Evolutionary conservation across 2,113 vertebrate species (phyloP), one percentile per base, ranked within the genome.

Genomic region (Erythrolamprus reginae): DNA sequence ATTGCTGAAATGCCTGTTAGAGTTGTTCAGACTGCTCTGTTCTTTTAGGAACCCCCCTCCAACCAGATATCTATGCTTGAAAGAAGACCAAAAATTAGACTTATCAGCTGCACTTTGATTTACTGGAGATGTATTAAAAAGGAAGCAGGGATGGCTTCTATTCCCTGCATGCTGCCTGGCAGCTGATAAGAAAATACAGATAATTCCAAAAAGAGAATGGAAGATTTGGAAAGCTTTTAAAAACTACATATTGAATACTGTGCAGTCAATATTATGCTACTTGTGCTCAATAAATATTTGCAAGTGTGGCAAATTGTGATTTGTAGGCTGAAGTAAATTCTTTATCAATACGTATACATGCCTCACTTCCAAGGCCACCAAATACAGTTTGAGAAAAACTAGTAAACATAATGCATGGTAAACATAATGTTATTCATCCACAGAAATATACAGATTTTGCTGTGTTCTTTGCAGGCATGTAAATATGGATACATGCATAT

Each of bases 61-160:
- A 91, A 93, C 90, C 70, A 93, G 89, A 21, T 21, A 84, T 28
- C 10, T 70, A 89, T 45, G 1, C 85, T 82, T 92, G 70, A 58
- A 38, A 92, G 50, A 53, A 86, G 88, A 82, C 38, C 53, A 88
- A 90, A 88, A 88, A 86, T 33, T 93, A 93, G 55, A 89, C 50
- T 15, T 8, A 4, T 23, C 3, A 52, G 83, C 92, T 95, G 92
- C 95, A 92, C 93, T 91, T 95, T 93, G 90, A 84, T 92, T 93
- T 91, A 47, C 8, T 91, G 93, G 82, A 52, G 88, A 90, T 65
- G 50, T 24, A 92, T 70, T 83, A 0, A 33, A 88, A 91, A 92
- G 89, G 88, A 93, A 89, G 88, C 87, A 92, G 93, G 24, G 89
- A 23, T 92, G 85, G 9, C 88, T 88, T 86, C 38, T 93, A 56